Evolutionary conservation across 1,140 invertebrate species (phyloP).

Genomic region (Cataglyphis hispanica): DNA sequence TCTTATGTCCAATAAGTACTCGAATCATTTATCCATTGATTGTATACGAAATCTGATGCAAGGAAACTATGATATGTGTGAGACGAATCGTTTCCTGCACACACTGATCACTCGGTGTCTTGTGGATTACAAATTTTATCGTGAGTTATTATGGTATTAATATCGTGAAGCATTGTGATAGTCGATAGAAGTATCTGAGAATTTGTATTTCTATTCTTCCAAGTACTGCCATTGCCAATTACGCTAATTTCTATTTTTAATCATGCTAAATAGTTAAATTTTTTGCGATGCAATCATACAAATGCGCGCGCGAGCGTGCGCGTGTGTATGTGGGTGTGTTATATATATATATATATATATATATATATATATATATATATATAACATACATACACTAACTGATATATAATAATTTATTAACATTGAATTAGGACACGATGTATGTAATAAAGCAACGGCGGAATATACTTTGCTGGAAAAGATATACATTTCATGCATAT

Average conservation of each 20-base stretch:
- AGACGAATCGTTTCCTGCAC: conserved; percentile 37
- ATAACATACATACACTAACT: conserved; percentile 27
- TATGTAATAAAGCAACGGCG: conserved; percentile 9
- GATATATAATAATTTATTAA: conserved; percentile 61
- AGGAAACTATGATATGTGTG: conserved; percentile 32
- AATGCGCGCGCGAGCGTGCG: not conserved
- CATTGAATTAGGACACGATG: conserved; percentile 44
- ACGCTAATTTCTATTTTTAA: conserved; percentile 58
- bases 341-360: not conserved
- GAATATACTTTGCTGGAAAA: conserved; percentile 1
- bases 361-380: not conserved
- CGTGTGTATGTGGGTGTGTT: not conserved
- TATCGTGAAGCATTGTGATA: conserved; percentile 63
- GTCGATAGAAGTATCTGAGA: conserved; percentile 46
- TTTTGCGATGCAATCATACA: conserved; percentile 50
- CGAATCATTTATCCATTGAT: conserved; percentile 68
- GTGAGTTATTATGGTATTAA: conserved; percentile 48
- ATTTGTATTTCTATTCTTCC: conserved; percentile 56
- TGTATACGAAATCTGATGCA: conserved; percentile 64
- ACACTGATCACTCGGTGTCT: conserved; percentile 45
- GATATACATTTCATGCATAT: not conserved
- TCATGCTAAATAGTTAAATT: conserved; percentile 54
- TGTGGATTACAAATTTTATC: conserved; percentile 38
- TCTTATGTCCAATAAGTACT: conserved; percentile 60
- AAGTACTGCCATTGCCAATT: conserved; percentile 63